These are phyloP conservation scores for Myiothlypis chrysogaster DNA, from an alignment of 2,797 vertebrate species.

Conservation along the genomic window DNA sequence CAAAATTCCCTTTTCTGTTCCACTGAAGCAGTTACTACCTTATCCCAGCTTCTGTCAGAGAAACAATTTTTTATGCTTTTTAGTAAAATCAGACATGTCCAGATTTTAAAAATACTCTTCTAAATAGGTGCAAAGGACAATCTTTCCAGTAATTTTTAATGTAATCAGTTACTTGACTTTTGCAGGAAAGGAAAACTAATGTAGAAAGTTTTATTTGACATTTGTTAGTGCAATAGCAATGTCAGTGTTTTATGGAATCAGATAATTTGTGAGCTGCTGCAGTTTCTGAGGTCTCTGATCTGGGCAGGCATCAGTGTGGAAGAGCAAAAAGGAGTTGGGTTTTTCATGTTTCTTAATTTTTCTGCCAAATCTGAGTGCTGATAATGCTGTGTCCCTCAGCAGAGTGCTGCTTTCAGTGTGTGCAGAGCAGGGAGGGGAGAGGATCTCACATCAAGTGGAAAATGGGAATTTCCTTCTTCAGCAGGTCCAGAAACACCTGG, in stretches of 20 bases:
- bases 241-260: background rate
- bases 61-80: background rate
- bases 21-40: background rate
- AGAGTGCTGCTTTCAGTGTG: background rate
- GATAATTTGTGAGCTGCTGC: background rate
- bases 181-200: rapidly evolving
- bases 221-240: background rate
- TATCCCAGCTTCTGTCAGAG: background rate
- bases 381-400: background rate
- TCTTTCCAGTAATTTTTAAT: background rate
- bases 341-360: background rate
- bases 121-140: background rate
- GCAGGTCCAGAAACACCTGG: background rate
- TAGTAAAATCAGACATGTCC: background rate
- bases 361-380: background rate
- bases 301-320: background rate
- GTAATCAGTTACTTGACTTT: background rate
- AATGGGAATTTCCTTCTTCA: background rate
- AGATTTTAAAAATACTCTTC: background rate
- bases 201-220: background rate
- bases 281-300: background rate
- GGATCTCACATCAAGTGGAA: background rate
- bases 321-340: background rate
- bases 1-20: background rate
- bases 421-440: background rate